Base-by-base conservation (phyloP, 2,888 invertebrate genomes). In the Acanthosepion pharaonis region DNA sequence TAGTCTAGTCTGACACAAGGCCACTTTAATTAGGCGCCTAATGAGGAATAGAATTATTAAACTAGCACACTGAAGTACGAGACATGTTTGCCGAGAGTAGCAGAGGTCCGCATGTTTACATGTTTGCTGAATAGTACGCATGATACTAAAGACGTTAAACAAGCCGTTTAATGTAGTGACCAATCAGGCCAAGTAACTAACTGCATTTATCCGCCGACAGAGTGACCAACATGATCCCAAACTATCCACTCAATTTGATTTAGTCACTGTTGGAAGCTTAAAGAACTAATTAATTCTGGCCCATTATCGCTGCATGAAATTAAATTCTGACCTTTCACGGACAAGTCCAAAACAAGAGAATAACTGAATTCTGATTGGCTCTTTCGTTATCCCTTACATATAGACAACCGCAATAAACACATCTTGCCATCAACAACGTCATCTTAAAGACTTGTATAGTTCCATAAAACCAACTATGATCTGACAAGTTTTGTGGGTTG, bases 341-440 rank as follows among this genome's bases (percentile, higher is more conserved):
- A 78, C 78, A 78, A 78, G n/a, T n/a, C 78, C 78, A 78, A 78
- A 33, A 78, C n/a, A n/a, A n/a, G n/a, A n/a, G 78, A n/a, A n/a
- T 33, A n/a, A 78, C n/a, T 15, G 15, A 78, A 78, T 59, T 64
- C 64, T 25, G 25, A 64, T 78, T 78, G 78, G 23, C 78, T 78
- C 15, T n/a, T 78, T 15, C 15, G n/a, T 78, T n/a, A 9, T 15
- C n/a, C n/a, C n/a, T 78, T 78, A 78, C 78, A n/a, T 23, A 55
- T 59, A 6, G 59, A 6, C 23, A 78, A n/a, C 78, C 78, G 11
- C 33, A 78, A n/a, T 15, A 78, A 78, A 78, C 11, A 78, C n/a
- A n/a, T n/a, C 78, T 23, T 20, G 0, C n/a, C 78, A 78, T 9
- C n/a, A 11, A 9, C 78, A 78, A 78, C 78, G n/a, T n/a, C 78